Conservation (phyloP, 2,113 vertebrate species). For the Brienomyrus longianalis region DNA sequence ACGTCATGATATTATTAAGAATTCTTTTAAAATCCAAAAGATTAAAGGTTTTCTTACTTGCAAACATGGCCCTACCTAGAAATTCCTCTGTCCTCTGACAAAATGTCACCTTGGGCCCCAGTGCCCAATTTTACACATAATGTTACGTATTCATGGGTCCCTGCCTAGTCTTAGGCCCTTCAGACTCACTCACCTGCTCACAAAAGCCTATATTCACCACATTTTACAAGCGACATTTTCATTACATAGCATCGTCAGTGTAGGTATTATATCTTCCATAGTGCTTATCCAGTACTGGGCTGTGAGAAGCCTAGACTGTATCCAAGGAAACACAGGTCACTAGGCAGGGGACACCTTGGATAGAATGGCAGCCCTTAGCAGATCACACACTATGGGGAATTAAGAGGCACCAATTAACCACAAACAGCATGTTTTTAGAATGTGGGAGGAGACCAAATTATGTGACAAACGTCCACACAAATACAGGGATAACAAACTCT, state of each 20-base stretch:
- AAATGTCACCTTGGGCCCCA: neutral
- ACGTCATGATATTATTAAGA: neutral
- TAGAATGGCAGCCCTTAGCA: neutral
- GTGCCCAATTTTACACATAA: neutral
- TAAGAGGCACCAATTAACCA: neutral
- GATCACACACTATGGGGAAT: neutral
- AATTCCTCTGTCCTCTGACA: neutral
- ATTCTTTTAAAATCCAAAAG: neutral
- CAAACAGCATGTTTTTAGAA: neutral
- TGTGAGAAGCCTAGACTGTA: neutral
- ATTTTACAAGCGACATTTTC: neutral
- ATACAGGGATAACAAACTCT: neutral
- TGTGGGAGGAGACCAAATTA: neutral
- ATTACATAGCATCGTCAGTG: neutral
- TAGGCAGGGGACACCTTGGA: neutral
- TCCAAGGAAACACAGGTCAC: neutral
- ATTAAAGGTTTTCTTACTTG: neutral
- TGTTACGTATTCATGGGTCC: neutral
- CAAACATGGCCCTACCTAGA: neutral
- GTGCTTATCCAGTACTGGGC: neutral
- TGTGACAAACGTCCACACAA: neutral
- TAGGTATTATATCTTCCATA: neutral
- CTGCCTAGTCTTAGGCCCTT: neutral
- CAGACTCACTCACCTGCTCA: neutral
- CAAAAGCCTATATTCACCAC: neutral